Evolutionary conservation across 2,888 invertebrate genomes (phyloP).

Genomic region (Miltochrista miniata): DNA sequence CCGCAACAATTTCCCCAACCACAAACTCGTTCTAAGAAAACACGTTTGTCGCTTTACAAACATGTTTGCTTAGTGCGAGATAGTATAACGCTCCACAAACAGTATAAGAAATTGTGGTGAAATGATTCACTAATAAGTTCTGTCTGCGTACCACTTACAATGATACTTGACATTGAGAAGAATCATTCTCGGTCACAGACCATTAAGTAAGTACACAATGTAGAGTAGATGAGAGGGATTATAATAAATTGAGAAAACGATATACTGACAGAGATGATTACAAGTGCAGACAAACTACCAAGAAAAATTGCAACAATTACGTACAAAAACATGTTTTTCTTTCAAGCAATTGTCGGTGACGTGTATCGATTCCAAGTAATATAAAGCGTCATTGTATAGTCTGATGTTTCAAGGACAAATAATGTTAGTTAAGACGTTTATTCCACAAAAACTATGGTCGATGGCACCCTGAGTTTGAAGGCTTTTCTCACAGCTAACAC

Average conservation of each 20-base stretch:
- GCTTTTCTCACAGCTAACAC: neutral
- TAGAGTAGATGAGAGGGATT: constrained; percentile 8
- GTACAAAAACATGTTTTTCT: neutral
- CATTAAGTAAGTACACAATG: constrained; percentile 8
- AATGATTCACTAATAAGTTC: constrained; percentile 4
- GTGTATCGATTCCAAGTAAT: constrained; percentile 20
- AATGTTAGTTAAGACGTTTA: too few relatives aligned
- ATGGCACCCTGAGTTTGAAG: too few relatives aligned
- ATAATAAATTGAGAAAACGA: constrained; percentile 12
- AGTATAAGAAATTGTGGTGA: neutral
- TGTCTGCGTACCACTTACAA: constrained; percentile 3
- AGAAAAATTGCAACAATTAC: too few relatives aligned
- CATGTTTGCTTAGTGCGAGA: neutral
- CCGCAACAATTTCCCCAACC: neutral
- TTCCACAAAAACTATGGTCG: too few relatives aligned
- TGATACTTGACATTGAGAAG: constrained; percentile 12
- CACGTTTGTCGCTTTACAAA: neutral
- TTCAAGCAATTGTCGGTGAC: neutral
- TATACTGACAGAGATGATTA: constrained; percentile 5
- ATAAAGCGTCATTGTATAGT: constrained; percentile 24
- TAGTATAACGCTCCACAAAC: neutral
- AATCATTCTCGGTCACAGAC: constrained; percentile 6
- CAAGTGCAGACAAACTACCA: neutral
- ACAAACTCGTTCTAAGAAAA: constrained; percentile 1
- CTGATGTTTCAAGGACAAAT: constrained; percentile 16